phyloP scores from a whole-genome alignment of 2,888 invertebrate species.

The Heliconius sara region DNA sequence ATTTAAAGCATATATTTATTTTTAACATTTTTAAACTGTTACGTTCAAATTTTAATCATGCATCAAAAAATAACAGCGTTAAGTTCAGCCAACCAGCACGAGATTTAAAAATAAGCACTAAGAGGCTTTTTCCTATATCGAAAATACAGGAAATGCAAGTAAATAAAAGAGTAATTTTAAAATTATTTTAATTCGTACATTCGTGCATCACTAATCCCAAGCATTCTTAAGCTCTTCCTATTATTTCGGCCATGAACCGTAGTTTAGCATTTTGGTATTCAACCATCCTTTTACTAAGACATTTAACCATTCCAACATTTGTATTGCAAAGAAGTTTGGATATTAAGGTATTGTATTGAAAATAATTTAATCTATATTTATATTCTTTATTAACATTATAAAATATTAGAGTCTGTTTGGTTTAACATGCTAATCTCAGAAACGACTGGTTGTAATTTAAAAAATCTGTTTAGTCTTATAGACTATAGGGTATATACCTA shows the following conservation, averaged over 20 bases:
- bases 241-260: background rate
- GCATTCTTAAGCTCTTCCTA: constrained; percentile 11
- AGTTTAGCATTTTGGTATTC: constrained; percentile 7
- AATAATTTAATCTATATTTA: too few relatives aligned
- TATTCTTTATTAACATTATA: too few relatives aligned
- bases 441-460: too few relatives aligned
- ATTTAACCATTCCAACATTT: background rate
- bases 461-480: too few relatives aligned
- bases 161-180: background rate
- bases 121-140: background rate
- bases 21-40: too few relatives aligned
- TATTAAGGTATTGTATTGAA: too few relatives aligned
- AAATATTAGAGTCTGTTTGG: too few relatives aligned
- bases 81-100: background rate
- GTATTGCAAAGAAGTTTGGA: background rate
- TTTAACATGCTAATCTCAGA: too few relatives aligned
- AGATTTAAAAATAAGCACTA: background rate
- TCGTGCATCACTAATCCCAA: constrained; percentile 11
- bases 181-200: background rate
- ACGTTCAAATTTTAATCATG: too few relatives aligned
- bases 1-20: too few relatives aligned
- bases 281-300: background rate
- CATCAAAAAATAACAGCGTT: too few relatives aligned
- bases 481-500: too few relatives aligned
- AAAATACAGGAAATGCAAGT: background rate